These are phyloP conservation scores for Poicephalus gulielmi DNA, from an alignment of 2,113 vertebrate species.

Conservation along the genomic window DNA sequence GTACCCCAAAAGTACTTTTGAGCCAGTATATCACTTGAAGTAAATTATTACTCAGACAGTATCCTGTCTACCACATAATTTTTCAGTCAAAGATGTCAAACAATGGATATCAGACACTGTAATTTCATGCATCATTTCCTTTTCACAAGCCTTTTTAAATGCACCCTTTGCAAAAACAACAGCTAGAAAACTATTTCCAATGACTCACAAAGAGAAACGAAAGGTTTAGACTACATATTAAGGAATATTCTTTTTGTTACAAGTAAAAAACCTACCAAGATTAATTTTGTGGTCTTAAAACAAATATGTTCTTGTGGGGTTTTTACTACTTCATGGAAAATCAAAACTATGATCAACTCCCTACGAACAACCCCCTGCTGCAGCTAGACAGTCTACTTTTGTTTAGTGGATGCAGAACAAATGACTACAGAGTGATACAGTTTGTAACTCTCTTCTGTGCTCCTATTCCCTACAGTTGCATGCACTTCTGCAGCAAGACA, in stretches of 20 bases:
- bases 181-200: not conserved
- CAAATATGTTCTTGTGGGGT: not conserved
- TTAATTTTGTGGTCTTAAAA: not conserved
- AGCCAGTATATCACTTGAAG: constrained; percentile 58
- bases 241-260: not conserved
- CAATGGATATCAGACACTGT: constrained; percentile 29
- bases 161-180: constrained; percentile 15
- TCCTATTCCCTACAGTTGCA: not conserved
- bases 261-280: not conserved
- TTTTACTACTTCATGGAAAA: not conserved
- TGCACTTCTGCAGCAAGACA: not conserved
- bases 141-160: constrained; percentile 13
- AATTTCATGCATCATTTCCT: constrained; percentile 30
- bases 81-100: constrained; percentile 66
- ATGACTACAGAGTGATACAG: not conserved
- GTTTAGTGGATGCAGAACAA: not conserved
- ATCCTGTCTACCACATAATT: constrained; percentile 57
- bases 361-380: not conserved
- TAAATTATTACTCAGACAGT: constrained; percentile 59
- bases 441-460: not conserved
- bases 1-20: constrained; percentile 9
- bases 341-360: not conserved
- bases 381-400: not conserved
- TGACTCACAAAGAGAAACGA: not conserved
- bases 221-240: not conserved